Evolutionary conservation across 2,113 vertebrate species (phyloP), one percentile per base, ranked within the genome.

Genomic region (Ictalurus punctatus): DNA sequence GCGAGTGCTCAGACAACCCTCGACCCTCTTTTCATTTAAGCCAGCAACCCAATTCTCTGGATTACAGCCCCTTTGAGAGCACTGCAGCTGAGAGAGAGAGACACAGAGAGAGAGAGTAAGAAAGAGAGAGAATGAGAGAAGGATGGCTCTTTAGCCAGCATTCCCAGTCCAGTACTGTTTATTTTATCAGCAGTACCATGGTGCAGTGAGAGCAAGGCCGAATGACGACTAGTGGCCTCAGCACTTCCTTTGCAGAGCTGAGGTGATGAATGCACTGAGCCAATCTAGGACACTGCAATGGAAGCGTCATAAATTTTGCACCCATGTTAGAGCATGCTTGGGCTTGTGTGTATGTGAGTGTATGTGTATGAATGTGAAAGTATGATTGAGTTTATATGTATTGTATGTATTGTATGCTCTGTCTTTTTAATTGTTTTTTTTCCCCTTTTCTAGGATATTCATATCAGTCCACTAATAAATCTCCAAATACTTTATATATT

Each of bases 291-390:
- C 94, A 94, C 94, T 94, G 94, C 93, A 94, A 92, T 93, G 94
- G 94, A 96, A 96, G 93, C 92, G 91, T 92, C 95, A 96, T 97
- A 96, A 96, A 97, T 97, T 97, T 95, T 93, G 78, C 76, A n/a
- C 85, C 90, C 44, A 76, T 85, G 92, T 93, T 92, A 83, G 88
- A 92, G 92, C 92, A 91, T 86, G 88, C 92, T 87, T 82, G 90
- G 91, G 90, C 91, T 86, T 90, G 88, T 84, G 90, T 87, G 90
- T 92, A 2, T 27, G 44, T 44, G 40, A 5, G 44, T 52, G 23
- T 78, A 8, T 78, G 87, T 84, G 90, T 86, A 90, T 92, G 23
- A 44, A 54, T 81, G 76, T 52, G 30, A 69, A 82, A 69, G 78
- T 48, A 81, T 69, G 86, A 87, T 78, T 67, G 19, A 69, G 63